Conservation (phyloP, 2,113 vertebrate species). For the Dasyornis broadbenti region DNA sequence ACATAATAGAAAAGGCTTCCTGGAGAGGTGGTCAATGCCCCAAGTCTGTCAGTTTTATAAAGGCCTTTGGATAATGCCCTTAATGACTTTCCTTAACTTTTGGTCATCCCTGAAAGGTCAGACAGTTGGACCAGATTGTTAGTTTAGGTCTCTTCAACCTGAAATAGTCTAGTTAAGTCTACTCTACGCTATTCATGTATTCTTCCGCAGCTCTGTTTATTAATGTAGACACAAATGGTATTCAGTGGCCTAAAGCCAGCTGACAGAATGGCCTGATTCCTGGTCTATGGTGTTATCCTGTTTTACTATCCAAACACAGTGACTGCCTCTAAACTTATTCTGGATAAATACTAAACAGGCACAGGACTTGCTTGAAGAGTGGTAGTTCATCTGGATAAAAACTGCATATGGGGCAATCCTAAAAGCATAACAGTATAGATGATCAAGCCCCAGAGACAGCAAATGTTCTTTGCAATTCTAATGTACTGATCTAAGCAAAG, state of each 20-base stretch:
- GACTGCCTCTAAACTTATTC: background rate
- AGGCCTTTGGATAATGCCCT: background rate
- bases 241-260: background rate
- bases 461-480: background rate
- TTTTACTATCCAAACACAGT: background rate
- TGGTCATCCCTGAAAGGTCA: background rate
- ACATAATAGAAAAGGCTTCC: background rate
- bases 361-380: background rate
- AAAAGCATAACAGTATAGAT: background rate
- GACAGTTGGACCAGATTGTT: background rate
- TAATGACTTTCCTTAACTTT: background rate
- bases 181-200: background rate
- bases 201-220: background rate
- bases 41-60: background rate
- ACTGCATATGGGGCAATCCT: background rate
- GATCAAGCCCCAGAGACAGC: too few species aligned
- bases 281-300: background rate
- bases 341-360: background rate
- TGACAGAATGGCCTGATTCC: background rate
- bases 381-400: background rate
- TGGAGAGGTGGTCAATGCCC: background rate
- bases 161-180: background rate
- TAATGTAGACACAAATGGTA: background rate
- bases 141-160: background rate
- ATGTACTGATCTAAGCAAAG: background rate